Evolutionary conservation across 2,888 invertebrate genomes (phyloP), one percentile per base, ranked within the genome.

Genomic region (Idaea aversata): DNA sequence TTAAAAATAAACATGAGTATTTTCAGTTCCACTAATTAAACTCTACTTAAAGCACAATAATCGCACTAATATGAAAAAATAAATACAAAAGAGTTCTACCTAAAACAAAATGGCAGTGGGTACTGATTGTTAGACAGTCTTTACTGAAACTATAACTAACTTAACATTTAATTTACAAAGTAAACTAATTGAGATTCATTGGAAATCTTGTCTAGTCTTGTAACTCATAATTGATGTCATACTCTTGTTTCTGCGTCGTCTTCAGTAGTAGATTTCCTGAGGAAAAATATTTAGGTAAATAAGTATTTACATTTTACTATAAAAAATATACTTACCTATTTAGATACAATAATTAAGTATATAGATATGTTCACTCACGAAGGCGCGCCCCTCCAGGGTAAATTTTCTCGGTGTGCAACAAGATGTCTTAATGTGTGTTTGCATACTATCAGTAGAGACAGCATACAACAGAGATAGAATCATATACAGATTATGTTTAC

Each of bases 241-340:
- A 93, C 93, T 86, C 93, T 88, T 63, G 93, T 93, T 75, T 93
- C 93, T 3, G 93, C 92, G 70, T 93, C 93, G 75, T 93, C 93
- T 86, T 93, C 93, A 90, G 91, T 93, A 91, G 92, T 92, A 91
- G 93, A 93, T 90, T 93, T 93, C 93, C 93, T 93, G 83, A 64
- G 25, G 84, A 86, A 60, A 64, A 59, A 75, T 64, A 64, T 36
- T 59, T 36, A 59, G 34, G 61, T 62, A 34, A 58, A 63, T 16
- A 59, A n/a, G 16, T 59, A n/a, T n/a, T n/a, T n/a, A n/a, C n/a
- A n/a, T n/a, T n/a, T n/a, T n/a, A n/a, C n/a, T n/a, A n/a, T n/a
- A n/a, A n/a, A n/a, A n/a, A n/a, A n/a, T n/a, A n/a, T n/a, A n/a
- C n/a, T n/a, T n/a, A n/a, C n/a, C n/a, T n/a, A n/a, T n/a, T n/a